These are phyloP conservation scores for rat (Rattus norvegicus) DNA, from an alignment of 2,113 vertebrate species.

Conservation along the genomic window GRCr8 NC_086031.1:43341501-43342000, in stretches of 20 bases:
- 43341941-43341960: neutral
- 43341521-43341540: neutral
- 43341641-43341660: neutral
- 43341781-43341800: neutral
- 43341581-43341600: neutral
- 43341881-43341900: neutral
- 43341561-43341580: neutral
- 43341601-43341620: no score
- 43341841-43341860: neutral
- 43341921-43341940: neutral
- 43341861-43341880: neutral
- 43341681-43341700: neutral
- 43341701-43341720: neutral
- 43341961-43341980: neutral
- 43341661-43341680: neutral
- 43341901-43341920: neutral
- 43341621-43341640: neutral
- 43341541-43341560: no score
- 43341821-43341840: neutral
- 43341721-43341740: neutral
- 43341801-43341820: neutral
- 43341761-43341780: neutral
- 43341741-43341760: neutral
- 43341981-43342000: neutral
- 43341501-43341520: no score